Evolutionary conservation across 37 sponge, comb jelly and placozoan genomes (phyloP).

Genomic region (Mnemiopsis leidyi): DNA sequence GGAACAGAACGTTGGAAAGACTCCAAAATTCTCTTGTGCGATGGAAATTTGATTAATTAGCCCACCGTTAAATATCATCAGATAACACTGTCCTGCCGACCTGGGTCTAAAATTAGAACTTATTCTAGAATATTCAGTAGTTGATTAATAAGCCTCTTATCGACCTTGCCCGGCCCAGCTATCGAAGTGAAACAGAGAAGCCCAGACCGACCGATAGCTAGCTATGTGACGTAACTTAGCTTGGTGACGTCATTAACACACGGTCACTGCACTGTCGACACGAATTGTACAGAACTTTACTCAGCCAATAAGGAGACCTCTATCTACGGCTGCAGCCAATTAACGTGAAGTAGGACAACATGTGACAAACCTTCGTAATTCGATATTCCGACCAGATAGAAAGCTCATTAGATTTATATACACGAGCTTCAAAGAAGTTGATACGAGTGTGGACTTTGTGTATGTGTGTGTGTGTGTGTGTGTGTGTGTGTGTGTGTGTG

Average conservation of each 20-base stretch:
- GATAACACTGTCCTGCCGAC: neutral
- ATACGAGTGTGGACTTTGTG: neutral
- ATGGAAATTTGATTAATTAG: neutral
- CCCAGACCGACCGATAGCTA: too few relatives aligned
- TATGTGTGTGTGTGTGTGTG: neutral
- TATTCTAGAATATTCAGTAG: neutral
- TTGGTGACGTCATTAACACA: neutral
- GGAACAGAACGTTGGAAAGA: neutral
- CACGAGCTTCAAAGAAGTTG: neutral
- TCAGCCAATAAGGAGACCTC: neutral
- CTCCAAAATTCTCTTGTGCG: neutral
- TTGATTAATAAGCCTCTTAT: neutral
- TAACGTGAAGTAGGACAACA: neutral
- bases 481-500: neutral
- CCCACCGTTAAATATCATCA: neutral
- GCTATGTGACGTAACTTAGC: neutral
- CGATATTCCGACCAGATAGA: neutral
- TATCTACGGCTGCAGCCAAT: neutral
- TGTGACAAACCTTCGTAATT: neutral
- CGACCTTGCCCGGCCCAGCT: too few relatives aligned
- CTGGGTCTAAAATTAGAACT: neutral
- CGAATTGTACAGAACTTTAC: neutral
- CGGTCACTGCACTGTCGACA: neutral
- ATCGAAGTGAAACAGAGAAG: too few relatives aligned
- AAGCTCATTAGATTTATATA: neutral